phyloP scores from a whole-genome alignment of 2,113 vertebrate genomes.

The Thamnaconus septentrionalis region DNA sequence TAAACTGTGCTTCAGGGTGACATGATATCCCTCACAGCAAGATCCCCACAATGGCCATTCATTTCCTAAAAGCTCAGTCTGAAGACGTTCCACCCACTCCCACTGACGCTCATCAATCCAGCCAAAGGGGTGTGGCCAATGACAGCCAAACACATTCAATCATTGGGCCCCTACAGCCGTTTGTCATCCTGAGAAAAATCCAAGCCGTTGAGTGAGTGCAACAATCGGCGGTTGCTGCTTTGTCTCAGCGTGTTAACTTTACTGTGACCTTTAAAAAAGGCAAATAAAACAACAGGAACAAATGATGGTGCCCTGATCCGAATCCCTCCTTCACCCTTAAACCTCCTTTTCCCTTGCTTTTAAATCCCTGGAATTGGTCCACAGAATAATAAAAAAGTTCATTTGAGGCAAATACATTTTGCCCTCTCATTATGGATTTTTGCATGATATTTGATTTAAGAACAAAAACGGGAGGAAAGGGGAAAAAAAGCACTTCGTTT shows the following conservation, averaged over 20 bases:
- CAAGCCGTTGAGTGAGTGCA: constrained; percentile 68
- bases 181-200: constrained; percentile 75
- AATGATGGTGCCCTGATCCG: constrained; percentile 30
- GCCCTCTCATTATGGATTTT: constrained; percentile 61
- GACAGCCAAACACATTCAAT: constrained; percentile 79
- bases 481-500: constrained; percentile 55
- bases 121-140: constrained; percentile 66
- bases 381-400: constrained; percentile 80
- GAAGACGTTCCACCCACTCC: constrained; percentile 53
- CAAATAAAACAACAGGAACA: constrained; percentile 54
- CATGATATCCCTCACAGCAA: constrained; percentile 28
- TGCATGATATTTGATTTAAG: constrained; percentile 60
- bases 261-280: constrained; percentile 66
- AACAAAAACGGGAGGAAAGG: constrained; percentile 49
- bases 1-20: constrained; percentile 58
- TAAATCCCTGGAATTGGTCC: constrained; percentile 88
- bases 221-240: constrained; percentile 31
- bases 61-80: constrained; percentile 31
- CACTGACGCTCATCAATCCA: constrained; percentile 52
- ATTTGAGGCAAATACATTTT: constrained; percentile 41
- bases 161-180: constrained; percentile 69
- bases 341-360: constrained; percentile 16
- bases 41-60: constrained; percentile 25
- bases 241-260: constrained; percentile 56
- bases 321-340: constrained; percentile 26